A percentile compares a stretch with the other conserved stretches of the same genome.
phyloP scores from a whole-genome alignment of 1,140 invertebrate genomes.

The Stenopsyche tienmushanensis region DNA sequence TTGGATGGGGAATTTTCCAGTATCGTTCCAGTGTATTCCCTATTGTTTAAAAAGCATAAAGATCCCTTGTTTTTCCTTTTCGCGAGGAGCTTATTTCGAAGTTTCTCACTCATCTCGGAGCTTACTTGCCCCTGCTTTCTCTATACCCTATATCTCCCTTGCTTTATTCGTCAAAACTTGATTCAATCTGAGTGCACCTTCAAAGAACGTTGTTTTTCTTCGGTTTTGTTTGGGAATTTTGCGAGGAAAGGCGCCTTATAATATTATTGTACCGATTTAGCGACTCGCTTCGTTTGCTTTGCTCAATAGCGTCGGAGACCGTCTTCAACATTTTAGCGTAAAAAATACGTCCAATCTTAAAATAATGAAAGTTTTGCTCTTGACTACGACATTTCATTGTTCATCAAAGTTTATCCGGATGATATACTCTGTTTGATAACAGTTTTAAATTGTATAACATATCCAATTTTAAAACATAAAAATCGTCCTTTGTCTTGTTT shows the following conservation, averaged over 20 bases:
- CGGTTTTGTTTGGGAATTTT: neutral
- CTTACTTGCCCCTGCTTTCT: neutral
- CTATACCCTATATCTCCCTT: neutral
- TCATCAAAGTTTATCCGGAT: too few species aligned
- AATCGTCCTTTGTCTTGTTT: too few species aligned
- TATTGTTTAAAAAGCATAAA: slow-evolving; percentile 19
- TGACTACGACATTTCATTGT: too few species aligned
- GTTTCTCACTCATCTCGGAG: slow-evolving; percentile 11
- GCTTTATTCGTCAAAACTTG: slow-evolving; percentile 11
- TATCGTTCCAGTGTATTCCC: neutral
- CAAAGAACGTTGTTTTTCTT: slow-evolving; percentile 1
- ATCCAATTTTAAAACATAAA: too few species aligned
- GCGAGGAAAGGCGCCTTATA: neutral
- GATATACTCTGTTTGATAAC: too few species aligned
- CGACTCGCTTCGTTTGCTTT: too few species aligned
- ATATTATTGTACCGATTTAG: slow-evolving; percentile 2
- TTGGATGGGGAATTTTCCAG: neutral
- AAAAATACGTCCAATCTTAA: too few species aligned
- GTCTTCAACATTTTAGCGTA: too few species aligned
- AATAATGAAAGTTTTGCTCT: too few species aligned
- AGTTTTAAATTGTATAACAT: too few species aligned
- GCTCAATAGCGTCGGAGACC: too few species aligned
- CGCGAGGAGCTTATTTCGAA: slow-evolving; percentile 9
- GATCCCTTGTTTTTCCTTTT: slow-evolving; percentile 15
- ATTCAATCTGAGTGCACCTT: slow-evolving; percentile 2